Percentiles rank a stretch among this genome's conserved stretches.
phyloP scores from a whole-genome alignment of 1,140 invertebrate species.

The Octopus bimaculoides region DNA sequence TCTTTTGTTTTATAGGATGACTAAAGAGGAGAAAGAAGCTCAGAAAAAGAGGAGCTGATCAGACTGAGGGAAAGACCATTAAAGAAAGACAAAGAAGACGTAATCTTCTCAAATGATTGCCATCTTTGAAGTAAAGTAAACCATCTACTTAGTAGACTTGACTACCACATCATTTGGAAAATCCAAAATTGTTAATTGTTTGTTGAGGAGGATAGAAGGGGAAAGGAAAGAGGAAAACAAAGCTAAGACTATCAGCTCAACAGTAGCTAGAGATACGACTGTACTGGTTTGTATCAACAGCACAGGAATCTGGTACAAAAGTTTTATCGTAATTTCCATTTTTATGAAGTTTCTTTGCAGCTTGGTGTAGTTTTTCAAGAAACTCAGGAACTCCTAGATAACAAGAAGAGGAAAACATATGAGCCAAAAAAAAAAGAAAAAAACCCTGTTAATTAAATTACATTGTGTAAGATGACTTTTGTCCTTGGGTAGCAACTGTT shows the following conservation, averaged over 20 bases:
- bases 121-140: too few relatives aligned
- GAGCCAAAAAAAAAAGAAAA: neutral
- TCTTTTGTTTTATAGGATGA: too few relatives aligned
- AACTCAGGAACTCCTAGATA: slow-evolving; percentile 45
- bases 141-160: neutral
- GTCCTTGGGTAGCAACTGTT: too few relatives aligned
- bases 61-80: too few relatives aligned
- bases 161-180: neutral
- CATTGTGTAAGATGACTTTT: too few relatives aligned
- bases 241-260: slow-evolving; percentile 3
- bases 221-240: neutral
- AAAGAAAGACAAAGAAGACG: too few relatives aligned
- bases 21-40: too few relatives aligned
- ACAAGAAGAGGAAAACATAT: slow-evolving; percentile 20
- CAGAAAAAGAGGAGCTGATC: too few relatives aligned
- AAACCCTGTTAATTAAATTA: neutral
- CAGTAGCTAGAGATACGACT: slow-evolving; percentile 13
- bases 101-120: too few relatives aligned
- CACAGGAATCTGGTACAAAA: neutral
- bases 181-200: neutral
- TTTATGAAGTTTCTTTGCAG: slow-evolving; percentile 35
- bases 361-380: slow-evolving; percentile 45
- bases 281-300: neutral
- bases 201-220: neutral
- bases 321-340: slow-evolving; percentile 12